These are phyloP conservation scores for Ageneiosus marmoratus DNA, from an alignment of 2,113 vertebrate species.

Conservation along the genomic window DNA sequence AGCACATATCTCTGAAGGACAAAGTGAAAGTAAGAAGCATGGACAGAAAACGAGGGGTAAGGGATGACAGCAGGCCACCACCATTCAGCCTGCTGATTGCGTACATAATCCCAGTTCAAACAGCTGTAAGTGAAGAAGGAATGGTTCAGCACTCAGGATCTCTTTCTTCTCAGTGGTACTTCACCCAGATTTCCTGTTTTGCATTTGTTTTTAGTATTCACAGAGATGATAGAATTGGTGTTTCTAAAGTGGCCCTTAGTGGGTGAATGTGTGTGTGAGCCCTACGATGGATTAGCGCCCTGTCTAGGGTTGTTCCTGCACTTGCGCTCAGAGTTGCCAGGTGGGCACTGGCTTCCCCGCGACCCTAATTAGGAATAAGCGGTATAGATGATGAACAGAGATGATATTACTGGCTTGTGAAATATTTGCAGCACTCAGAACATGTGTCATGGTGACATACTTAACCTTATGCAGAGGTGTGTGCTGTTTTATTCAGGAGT, in stretches of 20 bases:
- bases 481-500: conserved; percentile 5
- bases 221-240: conserved; percentile 25
- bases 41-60: background rate
- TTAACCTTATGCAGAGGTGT: conserved; percentile 15
- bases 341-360: too few relatives aligned
- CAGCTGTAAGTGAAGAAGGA: conserved; percentile 23
- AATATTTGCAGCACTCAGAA: conserved; percentile 32
- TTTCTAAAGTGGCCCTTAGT: too few relatives aligned
- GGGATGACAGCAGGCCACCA: conserved; percentile 12
- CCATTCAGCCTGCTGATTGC: conserved; percentile 24
- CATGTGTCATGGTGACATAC: background rate
- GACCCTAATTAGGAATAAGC: too few relatives aligned
- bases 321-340: too few relatives aligned
- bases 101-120: conserved; percentile 30
- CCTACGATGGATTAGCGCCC: too few relatives aligned
- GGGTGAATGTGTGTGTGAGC: too few relatives aligned
- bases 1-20: background rate
- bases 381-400: too few relatives aligned
- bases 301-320: too few relatives aligned
- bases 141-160: conserved; percentile 11
- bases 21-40: background rate
- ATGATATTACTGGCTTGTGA: conserved; percentile 32
- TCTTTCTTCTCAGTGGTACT: conserved; percentile 22
- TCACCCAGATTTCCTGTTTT: conserved; percentile 19
- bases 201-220: conserved; percentile 19